Evolutionary conservation across 2,797 vertebrate species (phyloP), one percentile per base, ranked within the genome.

Genomic region (Melanotaenia parkinsoni): DNA sequence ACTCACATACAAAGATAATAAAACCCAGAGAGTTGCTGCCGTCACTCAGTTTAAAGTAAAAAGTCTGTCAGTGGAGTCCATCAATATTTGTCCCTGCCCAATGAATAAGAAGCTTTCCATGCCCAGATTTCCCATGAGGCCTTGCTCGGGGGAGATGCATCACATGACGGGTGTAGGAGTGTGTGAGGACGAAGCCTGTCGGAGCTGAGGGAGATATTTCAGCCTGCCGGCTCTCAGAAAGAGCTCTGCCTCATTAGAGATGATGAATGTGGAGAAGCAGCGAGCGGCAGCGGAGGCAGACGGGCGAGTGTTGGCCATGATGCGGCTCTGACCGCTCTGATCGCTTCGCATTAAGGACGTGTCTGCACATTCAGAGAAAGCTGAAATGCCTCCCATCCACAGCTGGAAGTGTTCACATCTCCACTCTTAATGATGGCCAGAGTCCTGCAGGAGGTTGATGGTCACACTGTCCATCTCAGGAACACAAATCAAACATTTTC

Each of bases 211-310:
- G 51, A 58, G 47, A 70, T 43, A 28, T 58, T 70, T 61, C 59
- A 38, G 37, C 37, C 59, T 9, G 58, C 58, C 33, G 16, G 63
- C 57, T 45, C 71, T 58, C 74, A 59, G 35, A 59, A 14, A 69
- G 74, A 58, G 51, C 67, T 62, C 14, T 43, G 77, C 67, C 80
- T 83, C 80, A 79, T 85, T 83, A 83, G 61, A 76, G 70, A 74
- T 83, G 85, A 85, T 79, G 67, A 66, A 83, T 77, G 78, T 7
- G 77, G 40, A 24, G 50, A 51, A 24, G 50, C 50, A 51, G 50
- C 47, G 18, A 51, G 47, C 9, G 47, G n/a, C 50, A n/a, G 50
- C 18, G 43, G 43, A 51, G 50, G n/a, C 47, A 51, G 47, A 45
- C 47, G 47, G 10, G 47, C 47, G 50, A 45, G n/a, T 16, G 50